A percentile compares a stretch with the other conserved stretches of the same genome.
phyloP scores from a whole-genome alignment of 2,797 vertebrate species.

The Oryzias sinensis region DNA sequence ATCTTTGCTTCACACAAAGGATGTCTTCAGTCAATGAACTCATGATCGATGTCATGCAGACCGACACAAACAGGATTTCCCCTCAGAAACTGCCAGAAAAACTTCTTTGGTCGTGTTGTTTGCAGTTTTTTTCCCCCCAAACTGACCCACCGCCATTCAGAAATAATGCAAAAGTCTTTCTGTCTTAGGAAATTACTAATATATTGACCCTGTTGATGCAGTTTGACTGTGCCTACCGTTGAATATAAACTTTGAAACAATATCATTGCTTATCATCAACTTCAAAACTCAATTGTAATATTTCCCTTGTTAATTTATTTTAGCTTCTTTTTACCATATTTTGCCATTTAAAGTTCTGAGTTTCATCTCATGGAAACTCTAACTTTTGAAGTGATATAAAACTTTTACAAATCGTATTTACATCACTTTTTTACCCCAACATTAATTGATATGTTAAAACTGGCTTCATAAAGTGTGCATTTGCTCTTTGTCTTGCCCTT shows the following conservation, averaged over 20 bases:
- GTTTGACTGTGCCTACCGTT: not conserved
- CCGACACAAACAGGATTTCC: slow-evolving; percentile 24
- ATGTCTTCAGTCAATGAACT: slow-evolving; percentile 13
- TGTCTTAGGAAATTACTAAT: not conserved
- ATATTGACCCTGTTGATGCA: not conserved
- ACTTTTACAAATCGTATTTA: no score
- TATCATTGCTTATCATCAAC: not conserved
- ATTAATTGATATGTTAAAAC: no score
- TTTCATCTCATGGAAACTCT: no score
- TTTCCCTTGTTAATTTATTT: not conserved
- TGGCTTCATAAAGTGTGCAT: no score
- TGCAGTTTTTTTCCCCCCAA: not conserved
- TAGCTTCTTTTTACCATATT: not conserved
- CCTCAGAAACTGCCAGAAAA: slow-evolving; percentile 1
- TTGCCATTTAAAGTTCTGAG: not conserved
- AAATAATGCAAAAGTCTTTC: not conserved
- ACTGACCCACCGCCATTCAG: not conserved
- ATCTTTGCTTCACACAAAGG: slow-evolving; percentile 1
- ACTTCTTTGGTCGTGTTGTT: slow-evolving; percentile 13
- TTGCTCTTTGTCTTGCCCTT: no score
- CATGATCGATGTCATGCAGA: slow-evolving; percentile 13
- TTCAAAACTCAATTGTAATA: not conserved
- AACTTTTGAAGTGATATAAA: no score
- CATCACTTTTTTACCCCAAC: no score
- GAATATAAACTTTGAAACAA: not conserved